phyloP scores from a whole-genome alignment of 2,113 vertebrate species.

The Grammomys surdaster region DNA sequence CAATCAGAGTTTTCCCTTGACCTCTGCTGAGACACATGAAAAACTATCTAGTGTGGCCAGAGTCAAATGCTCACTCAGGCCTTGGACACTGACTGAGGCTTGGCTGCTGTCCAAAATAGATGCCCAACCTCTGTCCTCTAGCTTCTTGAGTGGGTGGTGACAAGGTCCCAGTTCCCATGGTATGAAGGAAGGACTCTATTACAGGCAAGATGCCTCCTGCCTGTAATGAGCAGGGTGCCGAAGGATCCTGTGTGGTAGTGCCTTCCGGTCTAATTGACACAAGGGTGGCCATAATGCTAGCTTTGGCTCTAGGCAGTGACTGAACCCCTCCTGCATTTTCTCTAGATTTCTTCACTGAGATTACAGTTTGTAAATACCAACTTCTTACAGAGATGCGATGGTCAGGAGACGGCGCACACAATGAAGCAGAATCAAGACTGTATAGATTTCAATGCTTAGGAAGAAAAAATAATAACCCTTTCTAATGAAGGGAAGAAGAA shows the following conservation, averaged over 20 bases:
- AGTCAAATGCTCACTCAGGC: background rate
- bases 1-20: background rate
- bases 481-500: background rate
- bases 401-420: background rate
- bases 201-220: background rate
- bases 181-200: background rate
- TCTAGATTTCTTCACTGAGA: background rate
- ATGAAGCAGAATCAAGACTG: background rate
- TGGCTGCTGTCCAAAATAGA: background rate
- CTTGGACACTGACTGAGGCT: background rate
- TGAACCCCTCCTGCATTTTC: background rate
- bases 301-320: background rate
- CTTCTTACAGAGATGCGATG: background rate
- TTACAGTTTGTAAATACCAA: background rate
- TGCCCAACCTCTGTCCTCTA: background rate
- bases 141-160: constrained; percentile 8
- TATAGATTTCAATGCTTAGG: background rate
- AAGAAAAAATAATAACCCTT: background rate
- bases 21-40: background rate
- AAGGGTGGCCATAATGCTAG: background rate
- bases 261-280: background rate
- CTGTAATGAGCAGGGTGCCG: background rate
- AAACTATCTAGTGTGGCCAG: background rate
- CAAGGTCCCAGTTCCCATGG: background rate
- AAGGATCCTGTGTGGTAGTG: too few species aligned